phyloP scores from a whole-genome alignment of 2,113 vertebrate species.

The Mustelus asterias region DNA sequence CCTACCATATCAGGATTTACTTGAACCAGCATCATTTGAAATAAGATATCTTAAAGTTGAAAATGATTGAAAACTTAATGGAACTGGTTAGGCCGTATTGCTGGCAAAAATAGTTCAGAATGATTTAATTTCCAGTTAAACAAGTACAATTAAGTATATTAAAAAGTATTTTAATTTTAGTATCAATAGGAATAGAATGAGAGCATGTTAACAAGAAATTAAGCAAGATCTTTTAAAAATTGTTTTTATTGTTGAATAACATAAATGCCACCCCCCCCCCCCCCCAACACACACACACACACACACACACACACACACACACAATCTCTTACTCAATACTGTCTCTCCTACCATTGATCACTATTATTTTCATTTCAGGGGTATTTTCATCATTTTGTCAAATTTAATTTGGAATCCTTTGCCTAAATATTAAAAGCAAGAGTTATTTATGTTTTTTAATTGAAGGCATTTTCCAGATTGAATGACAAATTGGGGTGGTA shows the following conservation, averaged over 20 bases:
- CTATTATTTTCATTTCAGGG: background rate
- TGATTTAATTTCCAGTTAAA: background rate
- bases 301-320: too few species aligned
- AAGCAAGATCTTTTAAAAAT: background rate
- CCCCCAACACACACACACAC: too few species aligned
- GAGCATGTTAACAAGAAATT: background rate
- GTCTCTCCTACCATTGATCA: background rate
- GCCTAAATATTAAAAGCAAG: background rate
- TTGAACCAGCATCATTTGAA: background rate
- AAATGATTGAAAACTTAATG: background rate
- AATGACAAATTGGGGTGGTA: background rate
- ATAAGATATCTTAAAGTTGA: background rate
- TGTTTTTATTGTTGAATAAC: background rate
- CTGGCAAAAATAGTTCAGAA: background rate
- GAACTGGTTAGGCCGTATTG: background rate
- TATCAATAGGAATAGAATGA: background rate
- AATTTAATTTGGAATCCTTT: background rate
- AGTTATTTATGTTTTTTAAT: background rate
- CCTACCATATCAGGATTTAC: background rate
- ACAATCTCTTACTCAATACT: background rate
- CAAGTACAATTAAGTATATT: background rate
- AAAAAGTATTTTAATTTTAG: background rate
- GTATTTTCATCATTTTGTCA: background rate
- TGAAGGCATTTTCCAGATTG: background rate
- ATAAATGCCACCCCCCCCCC: too few species aligned